phyloP scores from a whole-genome alignment of 1,140 invertebrate species.

The Varroa destructor region DNA sequence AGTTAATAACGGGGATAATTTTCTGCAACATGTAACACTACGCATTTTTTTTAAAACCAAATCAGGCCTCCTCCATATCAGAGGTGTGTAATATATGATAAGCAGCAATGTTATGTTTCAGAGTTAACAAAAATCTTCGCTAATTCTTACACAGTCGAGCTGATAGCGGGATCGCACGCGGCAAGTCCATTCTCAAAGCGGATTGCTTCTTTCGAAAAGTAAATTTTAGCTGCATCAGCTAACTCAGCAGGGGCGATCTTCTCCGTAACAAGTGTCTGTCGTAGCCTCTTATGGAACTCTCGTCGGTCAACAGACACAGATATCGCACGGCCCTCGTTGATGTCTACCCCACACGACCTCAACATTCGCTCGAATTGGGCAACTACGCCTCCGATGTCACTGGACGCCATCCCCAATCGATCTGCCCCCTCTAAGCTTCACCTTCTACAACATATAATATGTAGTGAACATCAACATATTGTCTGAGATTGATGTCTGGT shows the following conservation, averaged over 20 bases:
- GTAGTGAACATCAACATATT: no score
- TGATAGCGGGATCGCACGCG: not conserved
- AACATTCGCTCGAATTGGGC: not conserved
- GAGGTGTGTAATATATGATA: no score
- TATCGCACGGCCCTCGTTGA: not conserved
- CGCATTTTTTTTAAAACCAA: no score
- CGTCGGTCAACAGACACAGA: not conserved
- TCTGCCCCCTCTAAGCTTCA: no score
- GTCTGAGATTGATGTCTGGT: no score
- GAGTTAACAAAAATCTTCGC: no score
- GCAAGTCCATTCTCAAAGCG: not conserved
- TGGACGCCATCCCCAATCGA: no score
- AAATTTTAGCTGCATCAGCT: not conserved
- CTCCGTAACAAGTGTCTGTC: not conserved
- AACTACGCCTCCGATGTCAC: not conserved
- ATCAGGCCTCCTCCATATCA: no score
- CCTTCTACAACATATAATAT: no score
- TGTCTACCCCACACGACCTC: not conserved
- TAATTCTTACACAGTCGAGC: not conserved
- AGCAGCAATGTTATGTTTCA: no score
- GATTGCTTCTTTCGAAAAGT: slow-evolving; percentile 3
- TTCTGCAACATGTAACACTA: no score
- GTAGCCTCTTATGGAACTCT: slow-evolving; percentile 14
- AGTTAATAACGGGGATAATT: no score
- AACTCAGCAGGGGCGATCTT: not conserved